Conservation (phyloP, 2,797 vertebrate species). For the Siniperca undulata region DNA sequence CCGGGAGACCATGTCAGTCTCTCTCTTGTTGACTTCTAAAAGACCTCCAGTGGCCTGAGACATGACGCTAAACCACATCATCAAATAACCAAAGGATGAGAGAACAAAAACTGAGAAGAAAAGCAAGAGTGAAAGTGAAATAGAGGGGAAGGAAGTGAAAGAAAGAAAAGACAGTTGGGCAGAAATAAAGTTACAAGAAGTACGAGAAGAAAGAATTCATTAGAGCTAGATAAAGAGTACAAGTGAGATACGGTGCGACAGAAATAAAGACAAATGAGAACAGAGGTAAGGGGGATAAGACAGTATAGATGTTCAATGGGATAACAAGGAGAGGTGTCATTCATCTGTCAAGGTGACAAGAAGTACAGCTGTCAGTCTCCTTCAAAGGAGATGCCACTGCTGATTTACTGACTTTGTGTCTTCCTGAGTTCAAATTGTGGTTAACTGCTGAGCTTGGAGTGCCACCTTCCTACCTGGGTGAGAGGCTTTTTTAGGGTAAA, state of each 20-base stretch:
- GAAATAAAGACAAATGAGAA: slow-evolving; percentile 64
- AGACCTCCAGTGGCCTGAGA: slow-evolving; percentile 74
- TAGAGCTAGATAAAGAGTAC: slow-evolving; percentile 46
- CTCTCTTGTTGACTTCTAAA: slow-evolving; percentile 76
- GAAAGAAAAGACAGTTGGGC: slow-evolving; percentile 26
- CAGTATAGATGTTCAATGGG: slow-evolving; percentile 58
- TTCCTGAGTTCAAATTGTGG: slow-evolving; percentile 66
- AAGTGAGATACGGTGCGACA: slow-evolving; percentile 35
- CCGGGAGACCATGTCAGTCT: slow-evolving; percentile 43
- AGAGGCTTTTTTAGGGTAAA: slow-evolving; percentile 22
- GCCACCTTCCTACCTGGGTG: slow-evolving; percentile 7
- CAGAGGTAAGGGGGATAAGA: slow-evolving; percentile 43
- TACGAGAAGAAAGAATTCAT: slow-evolving; percentile 52
- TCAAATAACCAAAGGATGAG: slow-evolving; percentile 54
- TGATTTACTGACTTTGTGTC: slow-evolving; percentile 59
- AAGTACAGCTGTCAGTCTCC: slow-evolving; percentile 62
- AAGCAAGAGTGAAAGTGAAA: slow-evolving; percentile 20
- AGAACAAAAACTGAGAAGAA: slow-evolving; percentile 37
- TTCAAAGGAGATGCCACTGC: slow-evolving; percentile 37
- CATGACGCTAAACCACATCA: slow-evolving; percentile 45
- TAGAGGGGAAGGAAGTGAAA: background rate
- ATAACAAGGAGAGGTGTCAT: slow-evolving; percentile 62
- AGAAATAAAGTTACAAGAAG: slow-evolving; percentile 35
- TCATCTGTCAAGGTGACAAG: slow-evolving; percentile 78
- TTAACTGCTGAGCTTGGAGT: slow-evolving; percentile 46